Percentiles rank a stretch among this genome's conserved stretches.
These are phyloP conservation scores for Aplochiton taeniatus DNA, from an alignment of 2,797 vertebrate genomes.

Conservation along the genomic window DNA sequence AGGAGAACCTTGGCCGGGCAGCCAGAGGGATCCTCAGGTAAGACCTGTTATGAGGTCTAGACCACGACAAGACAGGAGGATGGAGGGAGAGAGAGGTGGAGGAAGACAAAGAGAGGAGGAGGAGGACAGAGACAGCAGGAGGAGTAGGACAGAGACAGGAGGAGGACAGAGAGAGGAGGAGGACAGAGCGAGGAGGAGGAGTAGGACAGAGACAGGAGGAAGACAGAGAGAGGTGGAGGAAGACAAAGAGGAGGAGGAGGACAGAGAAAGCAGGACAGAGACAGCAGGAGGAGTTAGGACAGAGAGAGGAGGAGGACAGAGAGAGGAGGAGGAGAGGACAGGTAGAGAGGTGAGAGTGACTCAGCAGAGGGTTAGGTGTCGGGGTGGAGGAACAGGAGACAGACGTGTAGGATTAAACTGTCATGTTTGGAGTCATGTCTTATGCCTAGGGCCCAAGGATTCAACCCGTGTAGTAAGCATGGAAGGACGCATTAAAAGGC, in stretches of 20 bases:
- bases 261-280: conserved; percentile 20
- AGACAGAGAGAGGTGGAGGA: conserved; percentile 16
- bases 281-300: not conserved
- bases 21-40: conserved; percentile 95
- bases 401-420: too few relatives aligned
- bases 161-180: conserved; percentile 64
- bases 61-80: too few relatives aligned
- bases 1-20: conserved; percentile 95
- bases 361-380: conserved; percentile 30
- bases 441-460: too few relatives aligned
- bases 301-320: conserved; percentile 7
- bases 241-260: conserved; percentile 49
- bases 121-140: conserved; percentile 70
- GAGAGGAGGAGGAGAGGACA: conserved; percentile 7
- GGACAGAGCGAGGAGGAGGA: conserved; percentile 30
- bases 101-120: conserved; percentile 46
- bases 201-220: too few relatives aligned
- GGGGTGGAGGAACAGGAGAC: conserved; percentile 31
- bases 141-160: conserved; percentile 49
- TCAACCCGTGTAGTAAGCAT: too few relatives aligned
- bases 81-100: not conserved
- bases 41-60: conserved; percentile 95
- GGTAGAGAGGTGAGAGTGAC: conserved; percentile 2
- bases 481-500: too few relatives aligned
- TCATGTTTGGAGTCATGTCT: too few relatives aligned